Base-by-base conservation (phyloP, 2,113 vertebrate genomes). In the Tringa solitaria region DNA sequence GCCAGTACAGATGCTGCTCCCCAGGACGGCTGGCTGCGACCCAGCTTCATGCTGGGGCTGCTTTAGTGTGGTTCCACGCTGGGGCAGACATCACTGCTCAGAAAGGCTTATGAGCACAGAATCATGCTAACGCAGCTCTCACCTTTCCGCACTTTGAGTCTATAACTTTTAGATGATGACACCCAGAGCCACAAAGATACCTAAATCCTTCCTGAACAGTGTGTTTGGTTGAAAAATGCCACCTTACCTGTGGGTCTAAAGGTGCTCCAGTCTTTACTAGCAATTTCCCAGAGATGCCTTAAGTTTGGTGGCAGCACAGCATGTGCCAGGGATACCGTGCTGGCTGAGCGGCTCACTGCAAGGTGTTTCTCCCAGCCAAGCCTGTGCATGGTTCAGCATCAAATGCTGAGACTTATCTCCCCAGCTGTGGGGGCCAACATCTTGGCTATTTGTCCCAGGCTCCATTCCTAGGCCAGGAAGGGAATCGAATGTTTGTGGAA, bases 11-110 rank as follows among this genome's bases (percentile, higher is more conserved):
- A 9, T 50, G 4, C 23, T 57, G 68, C 26, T 69, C 30, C n/a
- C 54, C 2, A 2, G 60, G 30, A 8, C 26, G 39, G 26, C 12
- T 86, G 72, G 13, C 37, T 57, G n/a, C 3, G 4, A 63, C 37
- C 16, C 4, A 24, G 32, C 22, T 50, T 41, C 2, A 0, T 56
- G 26, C 20, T 69, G 53, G 39, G n/a, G 21, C 43, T 91, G 17
- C 57, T 39, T 67, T n/a, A 51, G n/a, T 0, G 0, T 54, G 27
- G 24, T 39, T 26, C 46, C 0, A 0, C 50, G 15, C 46, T 2
- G 4, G 4, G 24, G 14, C 21, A 63, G 28, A 28, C 4, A 4
- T 33, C 21, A 3, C 33, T n/a, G 13, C 27, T 20, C 8, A 32
- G 88, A 61, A 91, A 74, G 7, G 11, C 9, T 77, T 69, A 30